Percentiles rank a stretch among this genome's conserved stretches.
Evolutionary conservation across 2,113 vertebrate genomes (phyloP).

Genomic region (Monopterus albus): DNA sequence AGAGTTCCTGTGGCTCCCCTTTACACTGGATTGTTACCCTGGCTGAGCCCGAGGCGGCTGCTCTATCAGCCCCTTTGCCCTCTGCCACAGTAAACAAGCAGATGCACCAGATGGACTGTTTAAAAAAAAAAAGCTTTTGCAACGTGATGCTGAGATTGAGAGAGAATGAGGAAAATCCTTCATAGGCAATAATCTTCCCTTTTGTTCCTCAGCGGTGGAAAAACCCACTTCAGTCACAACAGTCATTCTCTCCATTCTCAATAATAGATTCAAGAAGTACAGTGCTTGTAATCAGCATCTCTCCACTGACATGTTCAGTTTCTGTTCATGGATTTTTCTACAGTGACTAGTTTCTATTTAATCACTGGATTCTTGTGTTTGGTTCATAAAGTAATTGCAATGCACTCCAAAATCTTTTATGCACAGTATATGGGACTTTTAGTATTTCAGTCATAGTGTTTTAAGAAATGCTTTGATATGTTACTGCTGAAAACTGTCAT

Average conservation of each 20-base stretch:
- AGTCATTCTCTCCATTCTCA: conserved; percentile 5
- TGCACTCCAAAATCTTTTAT: background rate
- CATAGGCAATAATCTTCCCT: conserved; percentile 42
- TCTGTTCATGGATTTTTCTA: background rate
- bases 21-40: conserved; percentile 54
- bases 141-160: conserved; percentile 25
- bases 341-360: background rate
- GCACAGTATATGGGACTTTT: too few relatives aligned
- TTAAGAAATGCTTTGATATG: background rate
- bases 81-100: conserved; percentile 21
- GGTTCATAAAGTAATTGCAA: background rate
- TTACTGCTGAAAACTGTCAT: too few relatives aligned
- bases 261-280: background rate
- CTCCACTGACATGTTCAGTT: background rate
- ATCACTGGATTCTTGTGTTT: background rate
- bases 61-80: conserved; percentile 36
- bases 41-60: conserved; percentile 44
- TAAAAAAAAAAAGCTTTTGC: conserved; percentile 35
- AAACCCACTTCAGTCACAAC: conserved; percentile 27
- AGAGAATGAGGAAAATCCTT: conserved; percentile 35
- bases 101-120: conserved; percentile 50
- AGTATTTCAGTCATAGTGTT: too few relatives aligned
- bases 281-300: background rate
- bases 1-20: conserved; percentile 36
- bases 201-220: conserved; percentile 22